A percentile compares a stretch with the other conserved stretches of the same genome.
phyloP scores from a whole-genome alignment of 1,140 invertebrate genomes.

The Drosophila tani region DNA sequence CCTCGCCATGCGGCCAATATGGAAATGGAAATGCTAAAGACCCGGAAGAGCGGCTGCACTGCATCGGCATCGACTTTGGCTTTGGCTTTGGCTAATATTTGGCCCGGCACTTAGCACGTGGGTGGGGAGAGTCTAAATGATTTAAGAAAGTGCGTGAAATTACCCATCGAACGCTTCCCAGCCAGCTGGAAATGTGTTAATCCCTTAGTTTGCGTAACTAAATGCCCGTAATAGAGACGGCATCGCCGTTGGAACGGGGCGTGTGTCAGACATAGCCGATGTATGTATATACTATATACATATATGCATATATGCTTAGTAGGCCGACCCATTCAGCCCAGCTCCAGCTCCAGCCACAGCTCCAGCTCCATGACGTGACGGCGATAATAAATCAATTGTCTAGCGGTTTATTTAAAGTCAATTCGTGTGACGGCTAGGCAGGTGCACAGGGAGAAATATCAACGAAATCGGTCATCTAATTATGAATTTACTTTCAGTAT shows the following conservation, averaged over 20 bases:
- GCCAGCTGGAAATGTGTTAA: constrained; percentile 43
- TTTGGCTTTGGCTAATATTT: constrained; percentile 54
- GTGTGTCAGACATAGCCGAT: constrained; percentile 17
- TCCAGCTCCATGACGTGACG: constrained; percentile 54
- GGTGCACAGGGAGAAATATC: constrained; percentile 16
- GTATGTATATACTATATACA: constrained; percentile 6
- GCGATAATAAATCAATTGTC: constrained; percentile 76
- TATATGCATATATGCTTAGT: constrained; percentile 20
- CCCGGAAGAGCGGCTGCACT: constrained; percentile 63
- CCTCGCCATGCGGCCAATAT: constrained; percentile 1
- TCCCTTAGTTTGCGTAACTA: constrained; percentile 45
- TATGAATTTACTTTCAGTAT: too few relatives aligned
- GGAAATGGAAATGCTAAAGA: constrained; percentile 52
- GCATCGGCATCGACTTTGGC: constrained; percentile 28
- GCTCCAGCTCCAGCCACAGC: constrained; percentile 2
- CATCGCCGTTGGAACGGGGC: constrained; percentile 14
- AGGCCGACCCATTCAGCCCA: constrained; percentile 28
- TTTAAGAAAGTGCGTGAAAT: constrained; percentile 43
- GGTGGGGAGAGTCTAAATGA: constrained; percentile 16
- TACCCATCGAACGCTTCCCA: constrained; percentile 36
- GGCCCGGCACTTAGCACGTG: constrained; percentile 33
- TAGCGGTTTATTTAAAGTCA: constrained; percentile 56
- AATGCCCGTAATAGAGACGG: constrained; percentile 15
- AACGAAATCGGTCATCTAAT: not conserved
- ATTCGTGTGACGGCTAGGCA: constrained; percentile 32